Evolutionary conservation across 2,113 vertebrate species (phyloP).

Genomic region (Furnarius figulus): DNA sequence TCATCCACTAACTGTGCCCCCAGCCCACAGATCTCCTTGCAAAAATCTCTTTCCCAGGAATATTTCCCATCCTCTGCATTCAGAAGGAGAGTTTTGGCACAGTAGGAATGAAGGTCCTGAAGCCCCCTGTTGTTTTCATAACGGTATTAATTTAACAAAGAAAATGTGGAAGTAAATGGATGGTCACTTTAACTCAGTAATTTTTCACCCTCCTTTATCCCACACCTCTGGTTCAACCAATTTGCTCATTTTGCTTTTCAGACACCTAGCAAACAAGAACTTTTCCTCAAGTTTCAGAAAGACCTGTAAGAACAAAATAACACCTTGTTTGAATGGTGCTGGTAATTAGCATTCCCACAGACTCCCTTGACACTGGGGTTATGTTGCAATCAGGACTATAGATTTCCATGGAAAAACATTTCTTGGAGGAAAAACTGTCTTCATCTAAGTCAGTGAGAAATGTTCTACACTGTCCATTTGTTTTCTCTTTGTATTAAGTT

Average conservation of each 20-base stretch:
- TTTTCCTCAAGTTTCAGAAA: background rate
- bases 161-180: background rate
- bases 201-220: background rate
- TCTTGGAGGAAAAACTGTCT: background rate
- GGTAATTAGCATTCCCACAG: background rate
- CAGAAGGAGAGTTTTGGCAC: background rate
- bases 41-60: background rate
- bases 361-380: accelerated
- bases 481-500: background rate
- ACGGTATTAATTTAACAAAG: background rate
- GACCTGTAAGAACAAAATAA: background rate
- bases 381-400: background rate
- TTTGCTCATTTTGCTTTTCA: background rate
- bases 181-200: background rate
- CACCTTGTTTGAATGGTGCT: background rate
- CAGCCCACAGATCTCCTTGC: background rate
- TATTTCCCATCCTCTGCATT: background rate
- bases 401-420: background rate
- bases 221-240: background rate
- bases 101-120: no score
- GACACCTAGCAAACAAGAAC: background rate
- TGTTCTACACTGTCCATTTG: background rate
- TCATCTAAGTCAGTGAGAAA: background rate
- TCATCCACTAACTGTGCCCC: background rate
- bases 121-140: background rate